Percentiles rank a stretch among this genome's conserved stretches.
Evolutionary conservation across 2,888 invertebrate species (phyloP).

Genomic region (Luperina nickerlii): DNA sequence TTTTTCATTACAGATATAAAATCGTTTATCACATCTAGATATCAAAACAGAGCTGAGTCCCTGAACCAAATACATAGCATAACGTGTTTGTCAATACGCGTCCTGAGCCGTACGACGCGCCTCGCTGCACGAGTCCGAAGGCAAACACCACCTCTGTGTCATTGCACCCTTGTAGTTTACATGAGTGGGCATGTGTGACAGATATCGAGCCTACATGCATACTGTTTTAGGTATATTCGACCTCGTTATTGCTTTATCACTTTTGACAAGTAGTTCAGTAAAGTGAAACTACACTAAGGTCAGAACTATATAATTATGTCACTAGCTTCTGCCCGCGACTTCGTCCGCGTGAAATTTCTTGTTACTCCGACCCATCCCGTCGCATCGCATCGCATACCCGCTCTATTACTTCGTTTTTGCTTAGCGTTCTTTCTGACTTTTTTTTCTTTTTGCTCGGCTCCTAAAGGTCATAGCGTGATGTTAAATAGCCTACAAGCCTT

Average conservation of each 20-base stretch:
- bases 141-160: constrained; percentile 36
- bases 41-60: constrained; percentile 1
- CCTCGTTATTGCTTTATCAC: neutral
- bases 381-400: too few relatives aligned
- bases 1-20: neutral
- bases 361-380: too few relatives aligned
- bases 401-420: too few relatives aligned
- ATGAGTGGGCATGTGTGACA: neutral
- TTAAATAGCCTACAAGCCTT: too few relatives aligned
- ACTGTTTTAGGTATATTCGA: neutral
- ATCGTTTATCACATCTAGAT: neutral
- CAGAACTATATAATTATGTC: neutral
- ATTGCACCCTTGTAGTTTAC: constrained; percentile 12
- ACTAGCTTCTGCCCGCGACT: too few relatives aligned
- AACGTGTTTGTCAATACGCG: constrained; percentile 37
- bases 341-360: too few relatives aligned
- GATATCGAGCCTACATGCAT: neutral
- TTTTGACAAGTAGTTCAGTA: neutral
- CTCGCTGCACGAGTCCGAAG: constrained; percentile 24
- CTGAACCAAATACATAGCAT: constrained; percentile 1
- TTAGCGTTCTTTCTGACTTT: too few relatives aligned
- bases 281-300: neutral
- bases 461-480: too few relatives aligned
- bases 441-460: too few relatives aligned
- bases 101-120: constrained; percentile 19